Percentiles rank a stretch among this genome's conserved stretches.
phyloP scores from a whole-genome alignment of 2,797 vertebrate genomes.

The Hoplostethus atlanticus region DNA sequence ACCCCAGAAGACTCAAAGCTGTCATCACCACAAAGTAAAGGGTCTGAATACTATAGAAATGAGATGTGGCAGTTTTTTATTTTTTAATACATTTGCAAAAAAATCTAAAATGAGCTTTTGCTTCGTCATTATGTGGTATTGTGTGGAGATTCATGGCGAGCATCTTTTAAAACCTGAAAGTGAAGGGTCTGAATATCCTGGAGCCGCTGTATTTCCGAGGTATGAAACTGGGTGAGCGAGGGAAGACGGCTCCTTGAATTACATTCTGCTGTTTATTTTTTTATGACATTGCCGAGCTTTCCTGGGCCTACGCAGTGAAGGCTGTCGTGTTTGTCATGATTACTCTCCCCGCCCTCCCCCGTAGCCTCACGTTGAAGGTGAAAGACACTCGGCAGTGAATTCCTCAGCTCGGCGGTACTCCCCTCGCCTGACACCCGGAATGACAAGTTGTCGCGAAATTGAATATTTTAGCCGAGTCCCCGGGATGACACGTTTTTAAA shows the following conservation, averaged over 20 bases:
- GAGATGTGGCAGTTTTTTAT: too few relatives aligned
- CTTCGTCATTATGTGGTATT: too few relatives aligned
- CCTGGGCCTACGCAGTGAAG: neutral
- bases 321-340: constrained; percentile 44
- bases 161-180: too few relatives aligned
- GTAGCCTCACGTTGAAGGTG: constrained; percentile 25
- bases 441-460: constrained; percentile 26
- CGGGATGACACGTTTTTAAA: constrained; percentile 46
- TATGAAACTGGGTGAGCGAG: neutral
- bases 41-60: too few relatives aligned
- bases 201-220: neutral
- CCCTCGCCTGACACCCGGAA: constrained; percentile 33
- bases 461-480: constrained; percentile 41
- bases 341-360: constrained; percentile 4
- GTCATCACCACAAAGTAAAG: too few relatives aligned
- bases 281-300: constrained; percentile 12
- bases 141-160: too few relatives aligned
- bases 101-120: too few relatives aligned
- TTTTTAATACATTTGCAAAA: too few relatives aligned
- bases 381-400: constrained; percentile 35
- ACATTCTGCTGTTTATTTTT: constrained; percentile 6
- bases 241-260: neutral
- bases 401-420: constrained; percentile 6
- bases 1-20: too few relatives aligned
- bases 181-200: too few relatives aligned